Evolutionary conservation across 2,797 vertebrate species (phyloP).

Genomic region (Enteromius thamalakanensis): DNA sequence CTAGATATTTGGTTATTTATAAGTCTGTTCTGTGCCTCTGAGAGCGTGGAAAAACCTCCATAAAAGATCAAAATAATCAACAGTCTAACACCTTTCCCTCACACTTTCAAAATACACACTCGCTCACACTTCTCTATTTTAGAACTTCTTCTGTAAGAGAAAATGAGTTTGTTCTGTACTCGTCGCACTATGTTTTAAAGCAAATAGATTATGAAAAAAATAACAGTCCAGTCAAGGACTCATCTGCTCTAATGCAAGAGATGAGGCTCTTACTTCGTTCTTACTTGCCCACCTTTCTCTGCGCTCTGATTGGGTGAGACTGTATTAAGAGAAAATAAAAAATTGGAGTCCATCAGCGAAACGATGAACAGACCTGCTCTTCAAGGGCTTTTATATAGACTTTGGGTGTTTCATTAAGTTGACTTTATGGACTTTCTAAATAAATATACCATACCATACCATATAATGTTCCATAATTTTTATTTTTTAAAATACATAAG

Average conservation of each 20-base stretch:
- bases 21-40: constrained; percentile 24
- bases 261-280: constrained; percentile 5
- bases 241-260: constrained; percentile 18
- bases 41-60: not conserved
- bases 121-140: constrained; percentile 33
- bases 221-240: constrained; percentile 1
- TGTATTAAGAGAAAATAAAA: not conserved
- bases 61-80: constrained; percentile 32
- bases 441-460: not conserved
- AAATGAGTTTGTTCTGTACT: constrained; percentile 10
- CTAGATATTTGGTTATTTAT: constrained; percentile 23
- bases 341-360: not conserved
- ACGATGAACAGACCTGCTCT: not conserved
- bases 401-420: not conserved
- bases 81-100: constrained; percentile 33
- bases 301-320: not conserved
- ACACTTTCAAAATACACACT: constrained; percentile 37
- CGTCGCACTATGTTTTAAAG: constrained; percentile 4
- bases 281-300: not conserved
- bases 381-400: not conserved
- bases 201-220: not conserved
- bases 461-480: no score
- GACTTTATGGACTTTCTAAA: not conserved
- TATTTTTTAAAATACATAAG: no score
- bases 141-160: constrained; percentile 16